phyloP scores from a whole-genome alignment of 2,797 vertebrate species.

The Pseudochirops corinnae region DNA sequence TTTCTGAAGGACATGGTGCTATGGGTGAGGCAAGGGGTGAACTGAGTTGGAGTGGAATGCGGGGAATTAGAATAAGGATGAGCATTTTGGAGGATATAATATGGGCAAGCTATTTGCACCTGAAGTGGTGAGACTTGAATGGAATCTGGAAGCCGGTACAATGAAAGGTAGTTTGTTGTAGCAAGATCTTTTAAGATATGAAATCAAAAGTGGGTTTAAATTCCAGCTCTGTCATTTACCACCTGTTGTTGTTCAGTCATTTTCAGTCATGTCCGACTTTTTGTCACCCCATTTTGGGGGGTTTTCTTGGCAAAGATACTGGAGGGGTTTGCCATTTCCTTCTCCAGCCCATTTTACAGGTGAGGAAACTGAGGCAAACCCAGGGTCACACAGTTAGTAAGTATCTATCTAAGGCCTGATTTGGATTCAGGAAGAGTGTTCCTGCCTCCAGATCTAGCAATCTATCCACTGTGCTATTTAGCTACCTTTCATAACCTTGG shows the following conservation, averaged over 20 bases:
- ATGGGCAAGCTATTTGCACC: neutral
- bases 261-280: neutral
- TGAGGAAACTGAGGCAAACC: neutral
- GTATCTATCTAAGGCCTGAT: neutral
- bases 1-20: neutral
- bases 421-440: neutral
- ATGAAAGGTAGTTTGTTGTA: neutral
- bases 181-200: neutral
- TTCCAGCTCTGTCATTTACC: no score
- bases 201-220: neutral
- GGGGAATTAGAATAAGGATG: neutral
- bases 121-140: neutral
- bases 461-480: neutral
- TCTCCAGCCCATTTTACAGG: neutral
- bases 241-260: neutral
- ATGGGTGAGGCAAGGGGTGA: neutral
- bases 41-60: neutral
- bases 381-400: neutral
- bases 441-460: neutral
- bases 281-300: neutral
- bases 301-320: neutral
- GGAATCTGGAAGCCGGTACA: neutral
- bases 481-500: neutral
- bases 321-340: neutral
- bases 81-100: neutral